These are phyloP conservation scores for Phalacrocorax pelagicus DNA, from an alignment of 2,113 vertebrate species.

Conservation along the genomic window DNA sequence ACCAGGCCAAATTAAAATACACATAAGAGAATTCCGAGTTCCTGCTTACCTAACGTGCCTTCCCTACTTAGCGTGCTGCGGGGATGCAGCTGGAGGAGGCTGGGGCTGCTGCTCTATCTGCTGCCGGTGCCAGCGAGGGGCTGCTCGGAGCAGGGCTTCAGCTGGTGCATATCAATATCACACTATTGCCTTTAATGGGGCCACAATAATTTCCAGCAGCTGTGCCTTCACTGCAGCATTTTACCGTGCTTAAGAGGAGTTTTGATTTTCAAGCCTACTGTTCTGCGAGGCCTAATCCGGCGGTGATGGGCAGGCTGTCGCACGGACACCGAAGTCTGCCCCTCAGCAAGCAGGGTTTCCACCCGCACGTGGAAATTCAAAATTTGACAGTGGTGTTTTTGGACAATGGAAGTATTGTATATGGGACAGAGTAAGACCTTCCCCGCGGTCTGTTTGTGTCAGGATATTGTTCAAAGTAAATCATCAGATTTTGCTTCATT, in stretches of 20 bases:
- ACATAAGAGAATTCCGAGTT: neutral
- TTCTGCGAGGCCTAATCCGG: neutral
- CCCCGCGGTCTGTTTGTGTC: neutral
- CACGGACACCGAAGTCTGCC: neutral
- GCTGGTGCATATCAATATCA: neutral
- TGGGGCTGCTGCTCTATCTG: neutral
- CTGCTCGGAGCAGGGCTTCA: neutral
- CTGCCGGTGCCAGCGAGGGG: neutral
- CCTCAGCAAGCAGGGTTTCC: neutral
- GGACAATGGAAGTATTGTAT: neutral
- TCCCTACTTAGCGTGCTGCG: neutral
- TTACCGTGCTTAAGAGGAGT: neutral
- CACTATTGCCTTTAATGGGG: neutral
- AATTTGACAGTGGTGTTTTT: neutral
- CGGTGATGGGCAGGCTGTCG: neutral
- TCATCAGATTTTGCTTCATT: conserved; percentile 22
- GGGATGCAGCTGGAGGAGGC: neutral
- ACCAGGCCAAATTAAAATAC: neutral
- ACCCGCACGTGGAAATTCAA: neutral
- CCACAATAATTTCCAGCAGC: conserved; percentile 1
- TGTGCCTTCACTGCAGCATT: neutral
- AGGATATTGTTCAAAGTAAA: conserved; percentile 26
- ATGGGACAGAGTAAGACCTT: neutral
- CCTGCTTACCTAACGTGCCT: neutral
- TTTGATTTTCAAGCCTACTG: neutral